Percentiles rank a stretch among this genome's conserved stretches.
phyloP scores from a whole-genome alignment of 2,797 vertebrate species.

The Poeciliopsis turneri region DNA sequence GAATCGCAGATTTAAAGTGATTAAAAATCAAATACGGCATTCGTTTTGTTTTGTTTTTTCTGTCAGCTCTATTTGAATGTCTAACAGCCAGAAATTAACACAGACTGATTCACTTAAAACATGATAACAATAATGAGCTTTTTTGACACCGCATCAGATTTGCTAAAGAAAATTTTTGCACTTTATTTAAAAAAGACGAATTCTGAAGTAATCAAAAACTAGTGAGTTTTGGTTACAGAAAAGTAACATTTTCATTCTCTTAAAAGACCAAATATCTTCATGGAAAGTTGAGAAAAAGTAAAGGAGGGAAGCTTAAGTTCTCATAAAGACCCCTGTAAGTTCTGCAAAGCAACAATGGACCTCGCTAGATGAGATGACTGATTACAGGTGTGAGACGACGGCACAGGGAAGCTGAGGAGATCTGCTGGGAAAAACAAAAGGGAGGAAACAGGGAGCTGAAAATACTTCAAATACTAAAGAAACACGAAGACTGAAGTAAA shows the following conservation, averaged over 20 bases:
- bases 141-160: not conserved
- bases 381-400: no score
- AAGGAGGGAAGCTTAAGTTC: not conserved
- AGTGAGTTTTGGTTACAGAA: not conserved
- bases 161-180: not conserved
- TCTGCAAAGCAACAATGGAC: not conserved
- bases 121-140: no score
- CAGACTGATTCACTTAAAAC: not conserved
- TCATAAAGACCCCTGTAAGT: not conserved
- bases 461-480: no score
- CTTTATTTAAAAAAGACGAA: not conserved
- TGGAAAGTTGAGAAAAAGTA: not conserved
- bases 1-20: not conserved
- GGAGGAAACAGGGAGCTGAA: no score
- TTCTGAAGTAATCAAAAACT: not conserved
- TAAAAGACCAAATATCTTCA: not conserved
- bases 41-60: not conserved
- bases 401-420: no score
- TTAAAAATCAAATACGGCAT: not conserved
- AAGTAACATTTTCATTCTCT: not conserved
- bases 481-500: no score
- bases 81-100: not conserved
- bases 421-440: no score
- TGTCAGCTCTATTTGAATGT: not conserved
- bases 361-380: no score